phyloP scores from a whole-genome alignment of 2,888 invertebrate species.

The Rhagophthalmus giganteus region DNA sequence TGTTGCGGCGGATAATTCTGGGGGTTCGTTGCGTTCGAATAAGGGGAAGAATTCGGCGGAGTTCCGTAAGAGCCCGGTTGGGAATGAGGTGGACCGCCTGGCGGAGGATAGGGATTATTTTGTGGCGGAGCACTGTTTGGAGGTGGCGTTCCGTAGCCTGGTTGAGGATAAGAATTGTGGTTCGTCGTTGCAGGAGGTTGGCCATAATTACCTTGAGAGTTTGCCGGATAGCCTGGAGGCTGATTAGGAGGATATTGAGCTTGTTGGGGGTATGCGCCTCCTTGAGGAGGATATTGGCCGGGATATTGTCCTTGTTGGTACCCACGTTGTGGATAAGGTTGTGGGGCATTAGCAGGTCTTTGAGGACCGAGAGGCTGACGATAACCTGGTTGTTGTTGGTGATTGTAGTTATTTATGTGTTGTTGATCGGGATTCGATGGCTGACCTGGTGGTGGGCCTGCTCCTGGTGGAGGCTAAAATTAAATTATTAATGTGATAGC shows the following conservation, averaged over 20 bases:
- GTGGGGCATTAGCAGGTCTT: constrained; percentile 64
- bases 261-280: constrained; percentile 67
- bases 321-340: constrained; percentile 69
- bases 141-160: constrained; percentile 50
- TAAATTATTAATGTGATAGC: constrained; percentile 41
- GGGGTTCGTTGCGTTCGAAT: constrained; percentile 45
- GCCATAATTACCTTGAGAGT: constrained; percentile 63
- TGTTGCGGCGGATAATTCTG: constrained; percentile 55
- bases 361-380: constrained; percentile 60
- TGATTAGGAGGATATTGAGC: constrained; percentile 68
- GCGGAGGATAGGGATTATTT: constrained; percentile 53
- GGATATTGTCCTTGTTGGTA: constrained; percentile 71
- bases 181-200: constrained; percentile 64
- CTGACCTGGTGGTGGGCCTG: constrained; percentile 52
- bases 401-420: constrained; percentile 55
- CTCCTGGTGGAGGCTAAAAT: constrained; percentile 60
- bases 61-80: constrained; percentile 47
- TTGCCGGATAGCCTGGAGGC: constrained; percentile 67
- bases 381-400: constrained; percentile 57
- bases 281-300: constrained; percentile 67
- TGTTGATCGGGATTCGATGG: constrained; percentile 48
- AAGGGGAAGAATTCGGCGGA: constrained; percentile 50
- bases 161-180: constrained; percentile 62
- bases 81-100: constrained; percentile 47
- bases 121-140: constrained; percentile 45